Base-by-base conservation (phyloP, 2,888 invertebrate genomes). In the Conchocele bisecta region DNA sequence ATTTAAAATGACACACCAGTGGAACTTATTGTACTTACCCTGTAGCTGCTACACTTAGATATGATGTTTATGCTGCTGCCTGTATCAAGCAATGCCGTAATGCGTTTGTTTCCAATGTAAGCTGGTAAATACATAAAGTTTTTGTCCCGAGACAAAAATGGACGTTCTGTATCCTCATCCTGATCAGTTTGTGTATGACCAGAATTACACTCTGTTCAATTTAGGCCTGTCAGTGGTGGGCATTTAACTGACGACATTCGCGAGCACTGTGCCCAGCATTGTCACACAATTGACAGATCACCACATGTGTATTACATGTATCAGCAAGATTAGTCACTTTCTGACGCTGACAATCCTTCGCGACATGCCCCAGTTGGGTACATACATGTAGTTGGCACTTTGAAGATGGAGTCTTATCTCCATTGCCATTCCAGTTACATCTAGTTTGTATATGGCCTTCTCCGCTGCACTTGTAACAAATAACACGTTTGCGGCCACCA, bases 391-490 rank as follows among this genome's bases (percentile, higher is more conserved):
- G n/a, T n/a, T n/a, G n/a, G n/a, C n/a, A n/a, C n/a, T n/a, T n/a
- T n/a, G n/a, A n/a, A n/a, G n/a, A n/a, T n/a, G n/a, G n/a, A n/a
- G n/a, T n/a, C n/a, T n/a, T n/a, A n/a, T n/a, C n/a, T 7, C 60
- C 67, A 7, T 53, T 24, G 11, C 59, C 67, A 35, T 13, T 54
- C 67, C 67, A 67, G 28, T 67, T 60, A 46, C 67, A 67, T 29
- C 39, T 26, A 11, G 28, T 9, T 35, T 60, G 48, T 24, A 67
- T 39, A 28, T 67, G 67, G n/a, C 20, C 17, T 13, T 26, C 20
- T 1, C 67, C 67, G 3, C 37, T 11, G 33, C 67, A 67, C 13
- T 33, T 53, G 24, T 37, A 60, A 53, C 67, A 67, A 28, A 4
- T 31, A 37, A 15, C 13, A 15, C 15, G n/a, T n/a, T n/a, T n/a